These are phyloP conservation scores for Drosophila mimica DNA, from an alignment of 2,888 invertebrate genomes.

Conservation along the genomic window DNA sequence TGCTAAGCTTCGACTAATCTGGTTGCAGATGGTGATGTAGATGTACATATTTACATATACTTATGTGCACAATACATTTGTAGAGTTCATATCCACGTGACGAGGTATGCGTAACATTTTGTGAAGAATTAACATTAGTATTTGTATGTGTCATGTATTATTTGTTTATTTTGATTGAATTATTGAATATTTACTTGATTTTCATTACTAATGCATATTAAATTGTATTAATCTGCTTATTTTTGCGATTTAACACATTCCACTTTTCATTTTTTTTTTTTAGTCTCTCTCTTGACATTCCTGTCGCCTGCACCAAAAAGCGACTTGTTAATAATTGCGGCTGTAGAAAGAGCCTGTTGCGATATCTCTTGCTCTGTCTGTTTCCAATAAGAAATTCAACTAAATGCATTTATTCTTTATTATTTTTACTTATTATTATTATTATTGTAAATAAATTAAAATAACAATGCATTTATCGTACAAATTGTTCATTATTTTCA, in stretches of 20 bases:
- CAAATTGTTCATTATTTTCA: not conserved
- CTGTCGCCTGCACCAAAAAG: constrained; percentile 47
- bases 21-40: not conserved
- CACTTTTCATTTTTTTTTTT: not conserved
- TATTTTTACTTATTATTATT: not conserved
- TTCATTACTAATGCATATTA: not conserved
- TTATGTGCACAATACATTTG: not conserved
- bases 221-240: not conserved
- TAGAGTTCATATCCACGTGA: not conserved
- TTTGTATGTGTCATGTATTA: not conserved
- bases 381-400: not conserved
- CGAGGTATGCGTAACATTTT: not conserved
- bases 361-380: constrained; percentile 2
- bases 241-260: not conserved
- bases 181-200: not conserved
- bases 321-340: constrained; percentile 5
- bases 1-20: not conserved
- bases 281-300: constrained; percentile 29
- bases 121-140: not conserved
- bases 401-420: not conserved
- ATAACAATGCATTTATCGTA: not conserved
- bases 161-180: not conserved
- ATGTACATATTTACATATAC: not conserved
- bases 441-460: not conserved
- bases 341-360: constrained; percentile 3